These are phyloP conservation scores for Egretta garzetta DNA, from an alignment of 2,113 vertebrate species.

Conservation along the genomic window DNA sequence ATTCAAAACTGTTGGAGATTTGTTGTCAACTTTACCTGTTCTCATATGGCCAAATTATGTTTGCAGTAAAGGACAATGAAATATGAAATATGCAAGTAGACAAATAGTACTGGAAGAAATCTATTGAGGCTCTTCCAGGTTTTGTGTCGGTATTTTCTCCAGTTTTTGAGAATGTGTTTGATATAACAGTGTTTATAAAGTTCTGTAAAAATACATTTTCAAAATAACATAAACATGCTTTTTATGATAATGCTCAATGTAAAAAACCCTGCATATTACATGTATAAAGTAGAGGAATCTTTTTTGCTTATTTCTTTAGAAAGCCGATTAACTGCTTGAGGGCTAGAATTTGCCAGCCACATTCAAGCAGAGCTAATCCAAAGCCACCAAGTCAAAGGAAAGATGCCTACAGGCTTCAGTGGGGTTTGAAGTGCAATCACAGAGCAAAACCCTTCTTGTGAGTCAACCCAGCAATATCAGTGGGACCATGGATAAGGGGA, in stretches of 20 bases:
- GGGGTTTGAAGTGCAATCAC: background rate
- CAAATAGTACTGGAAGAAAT: slow-evolving; percentile 71
- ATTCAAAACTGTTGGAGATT: slow-evolving; percentile 14
- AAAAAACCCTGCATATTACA: slow-evolving; percentile 64
- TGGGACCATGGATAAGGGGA: background rate
- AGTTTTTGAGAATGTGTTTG: slow-evolving; percentile 81
- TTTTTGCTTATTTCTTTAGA: slow-evolving; percentile 59
- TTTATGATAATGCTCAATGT: slow-evolving; percentile 74
- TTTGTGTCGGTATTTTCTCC: slow-evolving; percentile 76
- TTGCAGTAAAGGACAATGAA: slow-evolving; percentile 61
- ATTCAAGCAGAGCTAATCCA: slow-evolving; percentile 6
- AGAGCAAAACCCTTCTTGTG: background rate
- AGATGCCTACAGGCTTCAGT: background rate
- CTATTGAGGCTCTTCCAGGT: slow-evolving; percentile 65
- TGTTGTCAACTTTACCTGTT: slow-evolving; percentile 29
- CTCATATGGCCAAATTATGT: slow-evolving; percentile 40
- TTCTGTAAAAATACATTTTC: slow-evolving; percentile 77
- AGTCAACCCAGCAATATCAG: background rate
- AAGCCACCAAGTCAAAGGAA: background rate
- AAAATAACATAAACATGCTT: slow-evolving; percentile 71
- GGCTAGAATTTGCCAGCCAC: slow-evolving; percentile 33
- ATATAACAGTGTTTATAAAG: slow-evolving; percentile 79
- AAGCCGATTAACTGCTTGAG: slow-evolving; percentile 32
- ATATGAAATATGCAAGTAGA: slow-evolving; percentile 82
- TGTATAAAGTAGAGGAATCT: slow-evolving; percentile 61